Evolutionary conservation across 2,797 vertebrate species (phyloP), one percentile per base, ranked within the genome.

Genomic region (Halcyon badia): DNA sequence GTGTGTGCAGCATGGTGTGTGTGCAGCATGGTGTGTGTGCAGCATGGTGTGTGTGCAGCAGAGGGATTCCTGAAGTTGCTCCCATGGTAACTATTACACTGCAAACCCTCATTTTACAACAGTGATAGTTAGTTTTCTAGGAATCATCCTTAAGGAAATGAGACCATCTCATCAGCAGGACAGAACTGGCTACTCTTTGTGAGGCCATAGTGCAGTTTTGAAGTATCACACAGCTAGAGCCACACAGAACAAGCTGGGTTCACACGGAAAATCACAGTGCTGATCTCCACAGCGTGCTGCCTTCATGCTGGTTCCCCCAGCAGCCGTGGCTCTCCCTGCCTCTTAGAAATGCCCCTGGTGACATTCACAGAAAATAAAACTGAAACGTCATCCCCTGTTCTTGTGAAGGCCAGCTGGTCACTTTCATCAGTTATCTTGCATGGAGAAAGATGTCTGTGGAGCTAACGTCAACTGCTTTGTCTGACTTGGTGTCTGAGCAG

Each of bases 181-280:
- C 62, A 76, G 66, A 79, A 2, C 58, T 24, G 91, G 48, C 78
- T 69, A 3, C 30, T 33, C 52, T 37, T 41, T 48, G 17, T 5
- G 41, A 79, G 57, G 62, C 73, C 80, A 16, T 3, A 5, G 0
- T 15, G 39, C 62, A 42, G 0, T 24, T 64, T 4, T 17, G 65
- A 35, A 22, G 46, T 3, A 1, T 30, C 9, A 42, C 52, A 13
- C 28, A 78, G 69, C 17, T 42, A 0, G 25, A 26, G 62, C 18
- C n/a, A 6, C 22, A 5, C 24, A 3, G 39, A 30, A 10, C 0
- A 0, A 11, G 18, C 26, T 54, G 17, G 37, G 68, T 17, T 80
- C 2, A 0, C 48, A 2, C 11, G 18, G 57, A 10, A 56, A 2
- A 62, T n/a, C 41, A 33, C 2, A 0, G n/a, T 0, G 25, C 48